phyloP scores from a whole-genome alignment of 2,888 invertebrate genomes.

The Tenthredo notha region DNA sequence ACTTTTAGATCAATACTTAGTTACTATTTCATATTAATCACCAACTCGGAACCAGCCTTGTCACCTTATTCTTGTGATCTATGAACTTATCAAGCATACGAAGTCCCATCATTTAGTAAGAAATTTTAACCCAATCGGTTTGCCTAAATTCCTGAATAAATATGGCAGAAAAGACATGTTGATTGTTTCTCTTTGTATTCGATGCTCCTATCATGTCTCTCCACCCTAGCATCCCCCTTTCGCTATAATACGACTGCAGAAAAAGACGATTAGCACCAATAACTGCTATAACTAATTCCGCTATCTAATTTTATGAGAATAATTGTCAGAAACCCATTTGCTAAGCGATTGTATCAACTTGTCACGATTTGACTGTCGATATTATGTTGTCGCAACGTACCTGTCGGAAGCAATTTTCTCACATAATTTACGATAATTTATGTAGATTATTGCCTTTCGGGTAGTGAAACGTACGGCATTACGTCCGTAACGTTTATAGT shows the following conservation, averaged over 20 bases:
- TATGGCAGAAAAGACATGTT: no score
- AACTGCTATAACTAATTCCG: neutral
- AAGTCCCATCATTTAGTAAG: neutral
- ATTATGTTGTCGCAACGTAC: neutral
- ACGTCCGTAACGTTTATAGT: neutral
- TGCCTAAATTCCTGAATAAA: no score
- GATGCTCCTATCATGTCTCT: neutral
- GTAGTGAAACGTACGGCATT: neutral
- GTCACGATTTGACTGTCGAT: slow-evolving; percentile 23
- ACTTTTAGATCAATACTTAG: neutral
- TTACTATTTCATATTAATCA: slow-evolving; percentile 13
- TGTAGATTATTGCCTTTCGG: slow-evolving; percentile 11
- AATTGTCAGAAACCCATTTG: slow-evolving; percentile 26
- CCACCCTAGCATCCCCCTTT: neutral
- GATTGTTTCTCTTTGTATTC: neutral
- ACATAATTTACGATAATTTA: neutral
- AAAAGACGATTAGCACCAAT: neutral
- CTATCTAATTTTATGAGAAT: neutral
- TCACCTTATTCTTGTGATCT: neutral
- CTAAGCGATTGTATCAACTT: neutral
- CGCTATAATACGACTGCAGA: neutral
- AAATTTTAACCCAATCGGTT: neutral
- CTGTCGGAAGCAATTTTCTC: slow-evolving; percentile 30
- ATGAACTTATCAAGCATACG: neutral
- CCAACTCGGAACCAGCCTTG: neutral